Conservation (phyloP, 2,113 vertebrate species). For the Candoia aspera region DNA sequence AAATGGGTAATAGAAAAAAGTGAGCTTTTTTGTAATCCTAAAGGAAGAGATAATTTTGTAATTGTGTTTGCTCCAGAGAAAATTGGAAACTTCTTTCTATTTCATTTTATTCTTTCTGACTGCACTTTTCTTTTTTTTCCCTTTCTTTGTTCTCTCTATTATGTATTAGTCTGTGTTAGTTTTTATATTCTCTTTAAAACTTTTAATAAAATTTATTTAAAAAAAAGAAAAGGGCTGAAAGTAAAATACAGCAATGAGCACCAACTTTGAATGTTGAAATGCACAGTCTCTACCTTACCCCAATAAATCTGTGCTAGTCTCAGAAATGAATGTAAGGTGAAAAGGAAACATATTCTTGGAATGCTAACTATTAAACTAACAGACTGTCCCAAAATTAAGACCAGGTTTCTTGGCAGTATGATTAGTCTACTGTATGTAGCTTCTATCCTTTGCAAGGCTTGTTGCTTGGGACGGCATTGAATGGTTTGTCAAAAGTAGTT, state of each 20-base stretch:
- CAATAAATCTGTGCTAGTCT: not conserved
- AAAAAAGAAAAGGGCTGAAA: not conserved
- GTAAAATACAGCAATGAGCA: not conserved
- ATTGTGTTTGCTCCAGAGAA: too few species aligned
- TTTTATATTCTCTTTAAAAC: too few species aligned
- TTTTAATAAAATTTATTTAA: too few species aligned
- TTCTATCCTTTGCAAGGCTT: not conserved
- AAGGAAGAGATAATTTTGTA: too few species aligned
- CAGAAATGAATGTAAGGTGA: not conserved
- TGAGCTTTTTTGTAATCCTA: too few species aligned
- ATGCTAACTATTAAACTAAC: not conserved
- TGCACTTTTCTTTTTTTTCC: too few species aligned
- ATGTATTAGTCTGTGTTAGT: too few species aligned
- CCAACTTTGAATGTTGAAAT: not conserved
- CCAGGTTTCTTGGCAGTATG: not conserved
- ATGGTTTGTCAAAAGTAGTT: not conserved
- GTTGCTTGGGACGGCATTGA: not conserved
- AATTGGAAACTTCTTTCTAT: too few species aligned
- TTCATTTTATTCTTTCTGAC: too few species aligned
- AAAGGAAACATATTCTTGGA: not conserved
- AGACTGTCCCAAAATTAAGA: not conserved
- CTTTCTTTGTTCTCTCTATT: too few species aligned
- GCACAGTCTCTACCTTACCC: not conserved
- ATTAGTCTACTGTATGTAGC: not conserved
- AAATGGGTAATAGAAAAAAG: too few species aligned